A percentile compares a stretch with the other conserved stretches of the same genome.
Evolutionary conservation across 2,797 vertebrate species (phyloP).

Genomic region (Hephaestus fuliginosus): DNA sequence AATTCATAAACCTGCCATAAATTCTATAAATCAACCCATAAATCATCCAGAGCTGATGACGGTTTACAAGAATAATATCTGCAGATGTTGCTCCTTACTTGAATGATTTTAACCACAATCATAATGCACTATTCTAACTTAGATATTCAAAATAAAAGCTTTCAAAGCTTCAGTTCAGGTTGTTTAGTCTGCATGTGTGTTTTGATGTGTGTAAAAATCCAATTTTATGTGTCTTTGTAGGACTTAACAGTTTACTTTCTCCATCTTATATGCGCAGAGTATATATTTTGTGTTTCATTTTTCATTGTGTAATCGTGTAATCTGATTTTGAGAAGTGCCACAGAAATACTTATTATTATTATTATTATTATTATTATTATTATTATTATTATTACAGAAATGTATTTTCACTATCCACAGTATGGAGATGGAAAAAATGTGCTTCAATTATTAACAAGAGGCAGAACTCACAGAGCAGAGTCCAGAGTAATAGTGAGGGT

Average conservation of each 20-base stretch:
- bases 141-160: neutral
- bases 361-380: too few relatives aligned
- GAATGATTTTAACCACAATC: neutral
- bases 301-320: neutral
- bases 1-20: slow-evolving; percentile 4
- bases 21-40: neutral
- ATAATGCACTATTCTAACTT: neutral
- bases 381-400: too few relatives aligned
- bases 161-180: neutral
- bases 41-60: neutral
- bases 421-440: neutral
- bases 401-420: neutral
- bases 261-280: neutral
- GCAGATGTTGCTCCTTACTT: neutral
- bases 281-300: neutral
- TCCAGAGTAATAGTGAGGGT: slow-evolving; percentile 40
- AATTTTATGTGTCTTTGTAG: neutral
- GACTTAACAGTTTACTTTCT: neutral
- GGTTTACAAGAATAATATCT: neutral
- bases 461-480: slow-evolving; percentile 52
- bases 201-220: neutral
- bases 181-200: neutral
- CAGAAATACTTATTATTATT: neutral
- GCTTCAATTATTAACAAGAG: slow-evolving; percentile 58
- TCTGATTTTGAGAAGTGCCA: neutral